Evolutionary conservation across 2,888 invertebrate genomes (phyloP).

Genomic region (Hydropsyche betteni): DNA sequence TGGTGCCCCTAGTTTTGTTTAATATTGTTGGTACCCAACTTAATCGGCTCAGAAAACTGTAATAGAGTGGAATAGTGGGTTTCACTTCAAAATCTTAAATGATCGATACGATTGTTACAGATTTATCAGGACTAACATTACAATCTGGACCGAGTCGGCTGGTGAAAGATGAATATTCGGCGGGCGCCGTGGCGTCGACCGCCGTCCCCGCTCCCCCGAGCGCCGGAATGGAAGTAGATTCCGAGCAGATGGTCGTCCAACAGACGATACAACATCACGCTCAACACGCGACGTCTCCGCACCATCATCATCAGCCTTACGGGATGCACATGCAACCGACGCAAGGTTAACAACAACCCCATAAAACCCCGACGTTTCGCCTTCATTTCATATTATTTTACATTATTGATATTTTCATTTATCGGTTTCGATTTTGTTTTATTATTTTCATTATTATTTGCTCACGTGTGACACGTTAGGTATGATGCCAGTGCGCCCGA

Average conservation of each 20-base stretch:
- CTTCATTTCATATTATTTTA: background rate
- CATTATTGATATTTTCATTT: conserved; percentile 5
- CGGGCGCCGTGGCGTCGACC: conserved; percentile 70
- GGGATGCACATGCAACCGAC: conserved; percentile 62
- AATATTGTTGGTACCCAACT: background rate
- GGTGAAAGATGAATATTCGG: conserved; percentile 93
- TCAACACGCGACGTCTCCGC: conserved; percentile 43
- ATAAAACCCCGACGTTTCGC: too few species aligned
- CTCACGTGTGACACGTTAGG: conserved; percentile 42
- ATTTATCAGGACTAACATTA: conserved; percentile 90
- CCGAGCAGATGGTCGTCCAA: conserved; percentile 57
- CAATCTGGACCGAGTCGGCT: conserved; percentile 84
- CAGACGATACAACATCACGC: conserved; percentile 61
- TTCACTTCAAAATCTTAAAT: background rate
- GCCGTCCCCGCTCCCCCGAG: conserved; percentile 62
- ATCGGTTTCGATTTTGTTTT: conserved; percentile 50
- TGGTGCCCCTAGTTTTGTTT: too few species aligned
- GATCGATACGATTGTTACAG: conserved; percentile 61
- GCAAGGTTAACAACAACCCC: conserved; percentile 34
- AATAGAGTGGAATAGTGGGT: background rate
- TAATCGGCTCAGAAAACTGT: background rate
- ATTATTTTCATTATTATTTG: conserved; percentile 46
- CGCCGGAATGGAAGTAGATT: conserved; percentile 67
- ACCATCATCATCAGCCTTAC: conserved; percentile 58
- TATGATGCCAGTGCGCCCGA: conserved; percentile 43